Conservation (phyloP, 2,797 vertebrate species). For the Diplodus sargus region DNA sequence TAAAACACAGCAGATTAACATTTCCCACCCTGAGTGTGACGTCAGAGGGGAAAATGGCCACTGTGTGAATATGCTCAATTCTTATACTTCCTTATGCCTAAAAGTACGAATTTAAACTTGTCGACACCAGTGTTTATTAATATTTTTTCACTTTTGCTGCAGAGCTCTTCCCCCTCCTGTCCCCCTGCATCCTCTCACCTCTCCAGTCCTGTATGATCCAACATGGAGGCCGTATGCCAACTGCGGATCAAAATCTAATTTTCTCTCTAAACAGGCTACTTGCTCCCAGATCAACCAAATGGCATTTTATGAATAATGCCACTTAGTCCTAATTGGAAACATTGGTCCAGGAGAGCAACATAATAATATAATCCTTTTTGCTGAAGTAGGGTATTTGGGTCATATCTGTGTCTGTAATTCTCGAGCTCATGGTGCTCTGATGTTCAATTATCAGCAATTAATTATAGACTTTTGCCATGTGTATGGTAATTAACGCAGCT, state of each 20-base stretch:
- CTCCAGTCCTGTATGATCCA: constrained; percentile 46
- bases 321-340: constrained; percentile 82
- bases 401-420: constrained; percentile 80
- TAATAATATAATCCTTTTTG: constrained; percentile 74
- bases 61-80: too few species aligned
- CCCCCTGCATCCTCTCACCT: constrained; percentile 25
- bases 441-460: constrained; percentile 74
- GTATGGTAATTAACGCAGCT: constrained; percentile 74
- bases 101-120: neutral
- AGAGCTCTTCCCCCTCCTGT: neutral
- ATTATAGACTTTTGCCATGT: constrained; percentile 71
- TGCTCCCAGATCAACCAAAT: constrained; percentile 74
- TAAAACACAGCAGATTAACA: too few species aligned
- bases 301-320: constrained; percentile 80
- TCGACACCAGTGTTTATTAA: too few species aligned
- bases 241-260: constrained; percentile 64
- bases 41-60: too few species aligned
- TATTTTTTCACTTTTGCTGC: neutral
- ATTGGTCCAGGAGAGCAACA: constrained; percentile 64
- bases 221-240: constrained; percentile 48
- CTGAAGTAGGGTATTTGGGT: constrained; percentile 78
- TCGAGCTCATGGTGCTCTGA: constrained; percentile 67
- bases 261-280: constrained; percentile 76
- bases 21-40: too few species aligned
- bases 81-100: too few species aligned